phyloP scores from a whole-genome alignment of 2,797 vertebrate genomes.

The Nasua narica region DNA sequence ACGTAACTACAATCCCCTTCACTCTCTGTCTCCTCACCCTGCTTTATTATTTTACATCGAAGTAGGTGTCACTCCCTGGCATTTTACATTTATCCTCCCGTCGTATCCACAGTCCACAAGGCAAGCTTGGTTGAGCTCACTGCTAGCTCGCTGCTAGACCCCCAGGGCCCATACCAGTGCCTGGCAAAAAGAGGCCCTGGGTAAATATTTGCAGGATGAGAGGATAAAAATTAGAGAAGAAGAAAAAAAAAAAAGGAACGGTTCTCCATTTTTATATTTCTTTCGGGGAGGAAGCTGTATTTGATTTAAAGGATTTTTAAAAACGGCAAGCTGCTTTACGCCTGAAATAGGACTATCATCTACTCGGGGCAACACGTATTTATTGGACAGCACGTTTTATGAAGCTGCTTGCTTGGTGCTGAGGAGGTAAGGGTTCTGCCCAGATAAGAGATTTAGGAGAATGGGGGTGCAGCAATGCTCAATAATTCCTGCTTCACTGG shows the following conservation, averaged over 20 bases:
- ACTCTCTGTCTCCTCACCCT: background rate
- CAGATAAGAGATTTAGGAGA: background rate
- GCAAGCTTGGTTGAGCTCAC: background rate
- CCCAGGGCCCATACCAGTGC: background rate
- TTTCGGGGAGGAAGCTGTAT: background rate
- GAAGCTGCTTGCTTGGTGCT: background rate
- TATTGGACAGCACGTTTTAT: background rate
- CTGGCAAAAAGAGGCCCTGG: background rate
- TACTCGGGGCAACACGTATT: background rate
- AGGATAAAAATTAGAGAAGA: background rate
- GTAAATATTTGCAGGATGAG: background rate
- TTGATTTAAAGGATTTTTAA: background rate
- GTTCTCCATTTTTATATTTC: background rate
- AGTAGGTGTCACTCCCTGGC: background rate
- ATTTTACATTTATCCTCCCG: background rate
- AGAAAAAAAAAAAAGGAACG: background rate
- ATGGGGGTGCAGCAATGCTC: rapidly evolving
- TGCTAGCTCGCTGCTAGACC: too few relatives aligned
- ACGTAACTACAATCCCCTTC: background rate
- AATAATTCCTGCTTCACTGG: background rate
- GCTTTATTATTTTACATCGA: background rate
- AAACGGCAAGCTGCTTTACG: background rate
- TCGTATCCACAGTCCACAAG: background rate
- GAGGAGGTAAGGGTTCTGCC: background rate
- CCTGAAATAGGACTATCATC: background rate